These are phyloP conservation scores for Spilogale gracilis DNA, from an alignment of 2,113 vertebrate species.

Conservation along the genomic window DNA sequence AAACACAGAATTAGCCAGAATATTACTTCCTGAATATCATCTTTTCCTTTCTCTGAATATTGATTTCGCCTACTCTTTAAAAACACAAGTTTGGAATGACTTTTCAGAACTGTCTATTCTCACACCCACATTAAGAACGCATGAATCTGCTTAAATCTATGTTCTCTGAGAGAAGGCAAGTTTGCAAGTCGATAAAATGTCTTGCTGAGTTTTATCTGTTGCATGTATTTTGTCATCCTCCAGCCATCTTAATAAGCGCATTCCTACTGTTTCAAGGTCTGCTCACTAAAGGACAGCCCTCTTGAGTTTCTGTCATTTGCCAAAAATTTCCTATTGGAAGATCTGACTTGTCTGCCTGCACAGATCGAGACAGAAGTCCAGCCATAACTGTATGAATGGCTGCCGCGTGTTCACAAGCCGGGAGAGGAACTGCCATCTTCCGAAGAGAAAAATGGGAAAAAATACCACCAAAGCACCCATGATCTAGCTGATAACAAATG, in stretches of 20 bases:
- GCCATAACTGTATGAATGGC: background rate
- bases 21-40: background rate
- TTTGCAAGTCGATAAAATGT: background rate
- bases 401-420: background rate
- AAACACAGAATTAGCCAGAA: background rate
- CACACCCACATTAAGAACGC: background rate
- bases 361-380: background rate
- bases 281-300: background rate
- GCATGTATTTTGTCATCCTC: background rate
- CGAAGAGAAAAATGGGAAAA: background rate
- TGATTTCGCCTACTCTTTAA: background rate
- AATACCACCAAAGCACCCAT: background rate
- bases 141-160: background rate
- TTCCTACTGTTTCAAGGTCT: background rate
- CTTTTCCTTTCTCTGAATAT: background rate
- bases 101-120: constrained; percentile 31
- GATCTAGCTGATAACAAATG: background rate
- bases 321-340: background rate
- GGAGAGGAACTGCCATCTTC: background rate
- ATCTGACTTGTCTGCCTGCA: background rate
- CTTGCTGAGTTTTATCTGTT: background rate
- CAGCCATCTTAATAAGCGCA: background rate
- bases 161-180: background rate
- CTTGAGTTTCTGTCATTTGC: background rate
- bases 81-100: background rate